Conservation (phyloP, 1,140 invertebrate species). For the Rhopalosiphum padi region DNA sequence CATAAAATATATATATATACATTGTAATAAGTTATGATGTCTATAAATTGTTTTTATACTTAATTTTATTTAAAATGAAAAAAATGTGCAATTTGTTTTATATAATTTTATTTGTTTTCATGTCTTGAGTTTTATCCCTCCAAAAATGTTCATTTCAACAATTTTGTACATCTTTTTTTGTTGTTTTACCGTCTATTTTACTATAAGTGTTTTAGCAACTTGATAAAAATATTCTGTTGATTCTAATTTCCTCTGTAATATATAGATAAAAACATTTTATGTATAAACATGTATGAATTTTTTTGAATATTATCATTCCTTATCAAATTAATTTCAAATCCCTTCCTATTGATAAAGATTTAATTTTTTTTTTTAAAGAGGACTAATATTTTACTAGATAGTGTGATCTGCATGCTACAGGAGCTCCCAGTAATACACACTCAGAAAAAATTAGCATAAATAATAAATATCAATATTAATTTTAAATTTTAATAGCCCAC, state of each 20-base stretch:
- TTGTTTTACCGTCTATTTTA: slow-evolving; percentile 55
- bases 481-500: neutral
- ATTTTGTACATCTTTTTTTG: slow-evolving; percentile 53
- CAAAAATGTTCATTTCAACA: slow-evolving; percentile 54
- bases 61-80: slow-evolving; percentile 56
- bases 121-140: slow-evolving; percentile 57
- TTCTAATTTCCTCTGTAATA: slow-evolving; percentile 58
- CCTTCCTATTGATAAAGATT: too few relatives aligned
- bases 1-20: slow-evolving; percentile 52
- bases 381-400: too few relatives aligned
- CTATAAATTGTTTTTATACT: slow-evolving; percentile 58
- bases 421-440: neutral
- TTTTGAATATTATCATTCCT: neutral
- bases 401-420: too few relatives aligned
- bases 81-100: slow-evolving; percentile 58
- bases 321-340: neutral
- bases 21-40: slow-evolving; percentile 52
- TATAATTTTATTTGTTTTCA: slow-evolving; percentile 57
- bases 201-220: slow-evolving; percentile 50
- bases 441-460: neutral
- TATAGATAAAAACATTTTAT: slow-evolving; percentile 57
- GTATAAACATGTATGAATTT: slow-evolving; percentile 31
- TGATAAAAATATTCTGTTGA: slow-evolving; percentile 55
- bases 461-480: neutral
- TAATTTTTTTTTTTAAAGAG: too few relatives aligned